Percentiles rank a stretch among this genome's conserved stretches.
phyloP scores from a whole-genome alignment of 2,113 vertebrate species.

The Gallinago undulata region DNA sequence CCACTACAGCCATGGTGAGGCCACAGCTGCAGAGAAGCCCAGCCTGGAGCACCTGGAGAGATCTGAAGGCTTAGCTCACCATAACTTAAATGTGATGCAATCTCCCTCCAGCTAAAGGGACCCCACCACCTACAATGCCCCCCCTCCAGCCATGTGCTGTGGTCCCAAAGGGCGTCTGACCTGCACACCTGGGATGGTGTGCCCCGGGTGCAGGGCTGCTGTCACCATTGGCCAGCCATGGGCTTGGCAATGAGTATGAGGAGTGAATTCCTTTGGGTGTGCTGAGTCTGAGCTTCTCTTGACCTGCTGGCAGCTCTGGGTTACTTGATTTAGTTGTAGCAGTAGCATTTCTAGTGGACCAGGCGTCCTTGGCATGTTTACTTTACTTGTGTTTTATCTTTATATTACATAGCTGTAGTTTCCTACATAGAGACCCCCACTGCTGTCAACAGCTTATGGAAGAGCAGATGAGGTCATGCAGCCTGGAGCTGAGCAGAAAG shows the following conservation, averaged over 20 bases:
- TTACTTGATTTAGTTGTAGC: background rate
- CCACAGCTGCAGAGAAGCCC: background rate
- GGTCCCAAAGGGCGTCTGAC: background rate
- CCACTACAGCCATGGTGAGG: background rate
- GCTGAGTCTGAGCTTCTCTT: background rate
- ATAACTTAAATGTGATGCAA: background rate
- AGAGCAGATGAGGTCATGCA: background rate
- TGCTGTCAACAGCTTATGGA: background rate
- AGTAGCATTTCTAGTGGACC: background rate
- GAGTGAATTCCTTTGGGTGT: fast-evolving
- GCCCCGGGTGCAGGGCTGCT: background rate
- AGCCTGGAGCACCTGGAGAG: background rate
- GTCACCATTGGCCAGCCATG: fast-evolving
- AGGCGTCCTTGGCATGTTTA: background rate
- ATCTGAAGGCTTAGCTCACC: background rate
- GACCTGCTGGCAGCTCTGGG: background rate
- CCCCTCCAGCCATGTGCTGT: fast-evolving
- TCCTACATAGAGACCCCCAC: background rate
- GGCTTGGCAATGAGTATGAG: background rate
- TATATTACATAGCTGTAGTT: background rate
- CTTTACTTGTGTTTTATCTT: background rate
- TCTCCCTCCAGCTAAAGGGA: background rate
- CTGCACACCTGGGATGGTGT: background rate
- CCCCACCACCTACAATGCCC: fast-evolving
- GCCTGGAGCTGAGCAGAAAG: background rate